A percentile compares a stretch with the other conserved stretches of the same genome.
Evolutionary conservation across 2,113 vertebrate genomes (phyloP).

Genomic region (Engraulis encrasicolus): DNA sequence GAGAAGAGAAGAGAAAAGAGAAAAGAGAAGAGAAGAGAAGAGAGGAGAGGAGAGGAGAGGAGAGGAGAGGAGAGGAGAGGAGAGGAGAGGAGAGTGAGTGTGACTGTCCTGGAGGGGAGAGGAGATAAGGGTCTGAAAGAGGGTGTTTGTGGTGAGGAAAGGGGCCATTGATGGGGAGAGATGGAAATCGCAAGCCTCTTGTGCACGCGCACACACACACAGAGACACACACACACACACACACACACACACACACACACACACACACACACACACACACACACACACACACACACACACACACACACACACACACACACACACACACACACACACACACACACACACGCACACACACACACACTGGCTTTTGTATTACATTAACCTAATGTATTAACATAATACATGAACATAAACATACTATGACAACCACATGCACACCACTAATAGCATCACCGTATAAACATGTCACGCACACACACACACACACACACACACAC

Average conservation of each 20-base stretch:
- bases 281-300: background rate
- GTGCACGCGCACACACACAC: background rate
- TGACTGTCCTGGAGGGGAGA: constrained; percentile 37
- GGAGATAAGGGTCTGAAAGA: constrained; percentile 48
- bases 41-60: too few species aligned
- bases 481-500: background rate
- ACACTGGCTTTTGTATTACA: too few species aligned
- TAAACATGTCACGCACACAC: too few species aligned
- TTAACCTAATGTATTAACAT: too few species aligned
- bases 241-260: background rate
- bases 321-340: too few species aligned
- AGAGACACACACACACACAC: background rate
- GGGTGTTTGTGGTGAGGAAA: constrained; percentile 39
- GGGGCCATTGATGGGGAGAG: constrained; percentile 51
- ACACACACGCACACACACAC: too few species aligned
- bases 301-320: background rate
- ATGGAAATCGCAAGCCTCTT: constrained; percentile 49
- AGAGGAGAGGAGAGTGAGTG: background rate
- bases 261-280: background rate
- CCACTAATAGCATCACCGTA: background rate
- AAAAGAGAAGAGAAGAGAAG: too few species aligned
- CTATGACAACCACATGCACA: background rate
- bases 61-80: background rate
- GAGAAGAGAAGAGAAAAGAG: too few species aligned
- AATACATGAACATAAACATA: too few species aligned